These are phyloP conservation scores for Phenganax subtilis DNA, from an alignment of 92 coral and sea anemone genomes.

Conservation along the genomic window DNA sequence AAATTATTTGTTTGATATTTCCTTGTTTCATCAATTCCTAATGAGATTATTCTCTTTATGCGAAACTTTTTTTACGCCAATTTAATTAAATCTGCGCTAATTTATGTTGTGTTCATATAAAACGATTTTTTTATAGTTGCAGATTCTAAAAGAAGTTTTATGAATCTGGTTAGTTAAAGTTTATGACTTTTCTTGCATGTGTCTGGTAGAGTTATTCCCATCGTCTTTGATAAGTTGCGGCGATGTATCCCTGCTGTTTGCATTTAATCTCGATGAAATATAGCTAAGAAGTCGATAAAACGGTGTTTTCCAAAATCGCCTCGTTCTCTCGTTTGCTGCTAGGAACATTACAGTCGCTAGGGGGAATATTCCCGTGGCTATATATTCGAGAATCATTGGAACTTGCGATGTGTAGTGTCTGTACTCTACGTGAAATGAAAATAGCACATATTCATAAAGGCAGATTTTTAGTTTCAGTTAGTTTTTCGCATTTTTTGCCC, in stretches of 20 bases:
- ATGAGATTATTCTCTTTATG: no score
- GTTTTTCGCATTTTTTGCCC: no score
- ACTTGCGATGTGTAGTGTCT: constrained; percentile 55
- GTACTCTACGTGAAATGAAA: constrained; percentile 43
- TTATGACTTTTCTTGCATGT: neutral
- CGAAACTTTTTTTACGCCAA: no score
- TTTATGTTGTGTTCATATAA: no score
- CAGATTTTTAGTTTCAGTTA: neutral
- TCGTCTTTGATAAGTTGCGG: neutral
- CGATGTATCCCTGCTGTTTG: neutral
- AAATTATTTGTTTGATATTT: no score
- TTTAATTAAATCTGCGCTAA: no score
- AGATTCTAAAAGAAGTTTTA: no score
- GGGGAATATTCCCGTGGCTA: constrained; percentile 66
- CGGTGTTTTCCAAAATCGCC: constrained; percentile 60
- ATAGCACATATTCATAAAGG: neutral
- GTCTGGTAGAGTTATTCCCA: neutral
- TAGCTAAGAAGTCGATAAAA: neutral
- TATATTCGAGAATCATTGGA: constrained; percentile 55
- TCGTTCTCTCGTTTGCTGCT: constrained; percentile 79
- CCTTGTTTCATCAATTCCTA: no score
- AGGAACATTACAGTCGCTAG: constrained; percentile 73
- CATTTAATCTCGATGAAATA: neutral
- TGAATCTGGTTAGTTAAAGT: no score
- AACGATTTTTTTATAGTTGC: no score